A percentile compares a stretch with the other conserved stretches of the same genome.
Conservation (phyloP, 1,140 invertebrate genomes). For the Drosophila varians region DNA sequence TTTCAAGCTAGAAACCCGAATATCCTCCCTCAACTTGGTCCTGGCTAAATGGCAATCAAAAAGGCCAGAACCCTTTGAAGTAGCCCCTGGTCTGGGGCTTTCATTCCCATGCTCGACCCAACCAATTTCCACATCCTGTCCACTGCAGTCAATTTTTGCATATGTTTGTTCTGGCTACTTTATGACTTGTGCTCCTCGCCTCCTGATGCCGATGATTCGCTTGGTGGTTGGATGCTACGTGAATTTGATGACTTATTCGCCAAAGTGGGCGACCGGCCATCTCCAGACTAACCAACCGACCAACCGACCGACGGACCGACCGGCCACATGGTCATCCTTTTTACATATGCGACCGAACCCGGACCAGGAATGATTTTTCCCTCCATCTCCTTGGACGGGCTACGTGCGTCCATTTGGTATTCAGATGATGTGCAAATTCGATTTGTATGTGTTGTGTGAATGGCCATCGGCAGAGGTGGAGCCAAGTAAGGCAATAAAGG, state of each 20-base stretch:
- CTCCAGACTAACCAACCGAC: background rate
- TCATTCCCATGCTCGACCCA: background rate
- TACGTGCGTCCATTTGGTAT: slow-evolving; percentile 83
- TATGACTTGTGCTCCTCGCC: slow-evolving; percentile 38
- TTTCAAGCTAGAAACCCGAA: slow-evolving; percentile 16
- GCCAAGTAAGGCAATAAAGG: background rate
- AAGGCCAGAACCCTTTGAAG: slow-evolving; percentile 57
- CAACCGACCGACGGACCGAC: no score
- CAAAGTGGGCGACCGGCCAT: slow-evolving; percentile 55
- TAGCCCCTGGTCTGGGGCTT: slow-evolving; percentile 25
- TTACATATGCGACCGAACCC: slow-evolving; percentile 47
- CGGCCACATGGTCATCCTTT: slow-evolving; percentile 65
- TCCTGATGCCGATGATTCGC: slow-evolving; percentile 18
- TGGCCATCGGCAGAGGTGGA: slow-evolving; percentile 20
- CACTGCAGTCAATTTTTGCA: slow-evolving; percentile 65
- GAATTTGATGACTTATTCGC: slow-evolving; percentile 81
- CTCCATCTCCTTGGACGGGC: slow-evolving; percentile 26
- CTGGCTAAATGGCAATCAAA: slow-evolving; percentile 54
- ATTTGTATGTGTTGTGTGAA: slow-evolving; percentile 76
- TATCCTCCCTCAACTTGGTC: slow-evolving; percentile 33
- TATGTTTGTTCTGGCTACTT: slow-evolving; percentile 68
- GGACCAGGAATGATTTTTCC: slow-evolving; percentile 42
- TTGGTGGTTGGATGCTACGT: slow-evolving; percentile 56
- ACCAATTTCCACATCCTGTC: slow-evolving; percentile 45
- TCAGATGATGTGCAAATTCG: slow-evolving; percentile 83